Evolutionary conservation across 2,888 invertebrate species (phyloP), one percentile per base, ranked within the genome.

Genomic region (Iphiclides podalirius): DNA sequence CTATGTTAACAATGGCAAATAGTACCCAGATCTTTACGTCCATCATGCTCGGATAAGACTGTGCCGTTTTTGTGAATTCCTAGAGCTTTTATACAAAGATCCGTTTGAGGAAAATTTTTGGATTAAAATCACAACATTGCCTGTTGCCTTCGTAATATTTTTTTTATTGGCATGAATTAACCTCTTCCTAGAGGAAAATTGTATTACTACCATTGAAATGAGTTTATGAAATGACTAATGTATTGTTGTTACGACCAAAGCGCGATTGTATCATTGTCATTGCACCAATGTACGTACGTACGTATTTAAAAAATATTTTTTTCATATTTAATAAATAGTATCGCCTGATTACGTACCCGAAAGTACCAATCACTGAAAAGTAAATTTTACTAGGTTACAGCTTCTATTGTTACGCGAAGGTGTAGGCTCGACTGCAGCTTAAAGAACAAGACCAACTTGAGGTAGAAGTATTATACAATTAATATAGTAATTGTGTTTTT

Each of bases 171-270:
- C 66, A 67, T 67, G 61, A 65, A 66, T 68, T 57, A 66, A 68
- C 60, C 62, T 63, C 72, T 78, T 81, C 82, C 81, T 81, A 66
- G 70, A 82, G 85, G 85, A 82, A 86, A 85, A 78, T 61, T 51
- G 56, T 60, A 47, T 42, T 70, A 71, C 64, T 67, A 60, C 67
- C 69, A 58, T 52, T 55, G 54, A 57, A 53, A 65, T 47, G 63
- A 59, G 55, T 42, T n/a, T 37, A 20, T 28, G 15, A 44, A 28
- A 33, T 49, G 49, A 43, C 43, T 49, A 34, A 35, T 13, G 13
- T 16, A 34, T 34, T 47, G 39, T 35, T 23, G 34, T 23, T 41
- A 4, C 3, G 15, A 11, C n/a, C n/a, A 20, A 6, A 4, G 20
- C 20, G 20, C 20, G 20, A 20, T 20, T 20, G 20, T 20, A 20